Conservation (phyloP, 2,888 invertebrate species). For the Philereme vetulata region DNA sequence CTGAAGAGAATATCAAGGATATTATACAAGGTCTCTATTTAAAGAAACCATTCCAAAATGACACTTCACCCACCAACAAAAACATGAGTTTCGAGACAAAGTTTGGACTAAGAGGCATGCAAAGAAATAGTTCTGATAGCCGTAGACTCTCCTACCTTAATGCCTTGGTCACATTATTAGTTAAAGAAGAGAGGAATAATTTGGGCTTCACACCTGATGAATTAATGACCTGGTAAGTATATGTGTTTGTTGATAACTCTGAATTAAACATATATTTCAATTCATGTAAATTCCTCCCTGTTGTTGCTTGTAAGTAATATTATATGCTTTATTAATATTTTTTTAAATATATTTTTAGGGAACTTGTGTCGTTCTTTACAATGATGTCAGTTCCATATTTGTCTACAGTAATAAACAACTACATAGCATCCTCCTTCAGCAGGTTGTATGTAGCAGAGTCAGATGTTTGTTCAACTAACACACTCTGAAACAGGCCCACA, state of each 20-base stretch:
- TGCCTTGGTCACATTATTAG: conserved; percentile 91
- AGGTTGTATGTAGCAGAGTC: too few relatives aligned
- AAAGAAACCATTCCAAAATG: conserved; percentile 68
- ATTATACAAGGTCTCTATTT: conserved; percentile 85
- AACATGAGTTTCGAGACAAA: conserved; percentile 74
- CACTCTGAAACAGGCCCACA: too few relatives aligned
- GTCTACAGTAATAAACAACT: too few relatives aligned
- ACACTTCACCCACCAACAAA: conserved; percentile 70
- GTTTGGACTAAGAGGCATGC: conserved; percentile 83
- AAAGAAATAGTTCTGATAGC: conserved; percentile 88
- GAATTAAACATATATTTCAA: too few relatives aligned
- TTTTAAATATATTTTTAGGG: too few relatives aligned
- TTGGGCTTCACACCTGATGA: conserved; percentile 91
- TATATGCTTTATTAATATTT: too few relatives aligned
- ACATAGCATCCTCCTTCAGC: too few relatives aligned
- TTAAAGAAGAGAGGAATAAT: conserved; percentile 85
- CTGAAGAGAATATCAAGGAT: conserved; percentile 86
- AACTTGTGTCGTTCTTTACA: too few relatives aligned
- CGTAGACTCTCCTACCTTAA: conserved; percentile 94
- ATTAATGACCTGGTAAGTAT: conserved; percentile 82
- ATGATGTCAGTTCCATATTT: too few relatives aligned
- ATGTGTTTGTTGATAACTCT: conserved; percentile 3
- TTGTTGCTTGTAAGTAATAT: too few relatives aligned
- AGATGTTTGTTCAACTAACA: too few relatives aligned
- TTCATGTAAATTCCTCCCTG: too few relatives aligned